These are phyloP conservation scores for Salmo trutta DNA, from an alignment of 2,797 vertebrate genomes.

Conservation along the genomic window DNA sequence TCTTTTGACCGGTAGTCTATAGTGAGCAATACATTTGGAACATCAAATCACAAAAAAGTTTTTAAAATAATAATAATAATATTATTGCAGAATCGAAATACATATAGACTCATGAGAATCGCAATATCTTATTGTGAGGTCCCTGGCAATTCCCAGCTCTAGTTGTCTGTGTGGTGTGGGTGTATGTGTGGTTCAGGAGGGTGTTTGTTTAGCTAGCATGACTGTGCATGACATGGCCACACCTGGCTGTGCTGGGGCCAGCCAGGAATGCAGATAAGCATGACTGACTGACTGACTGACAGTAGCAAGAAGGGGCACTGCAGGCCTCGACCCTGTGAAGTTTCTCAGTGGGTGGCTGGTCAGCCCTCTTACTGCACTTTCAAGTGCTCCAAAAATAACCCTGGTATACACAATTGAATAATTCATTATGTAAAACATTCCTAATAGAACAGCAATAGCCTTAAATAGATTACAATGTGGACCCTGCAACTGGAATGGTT, in stretches of 20 bases:
- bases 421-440: slow-evolving; percentile 58
- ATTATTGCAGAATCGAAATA: too few relatives aligned
- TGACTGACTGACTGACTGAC: neutral
- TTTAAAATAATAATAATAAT: too few relatives aligned
- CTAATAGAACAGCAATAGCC: slow-evolving; percentile 54
- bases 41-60: too few relatives aligned
- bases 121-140: too few relatives aligned
- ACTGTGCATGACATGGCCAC: neutral
- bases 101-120: too few relatives aligned
- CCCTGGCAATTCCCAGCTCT: too few relatives aligned
- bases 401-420: slow-evolving; percentile 44
- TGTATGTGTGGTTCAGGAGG: slow-evolving; percentile 20
- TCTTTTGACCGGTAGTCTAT: too few relatives aligned
- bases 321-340: neutral
- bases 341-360: neutral
- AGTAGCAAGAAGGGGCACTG: neutral
- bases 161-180: too few relatives aligned
- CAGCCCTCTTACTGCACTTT: slow-evolving; percentile 2
- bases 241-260: slow-evolving; percentile 9
- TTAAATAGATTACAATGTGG: slow-evolving; percentile 53
- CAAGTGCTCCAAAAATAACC: slow-evolving; percentile 49
- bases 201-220: slow-evolving; percentile 16
- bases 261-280: neutral
- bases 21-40: too few relatives aligned
- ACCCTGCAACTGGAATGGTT: slow-evolving; percentile 23